A percentile compares a stretch with the other conserved stretches of the same genome.
These are phyloP conservation scores for Pampus argenteus DNA, from an alignment of 2,797 vertebrate genomes.

Conservation along the genomic window DNA sequence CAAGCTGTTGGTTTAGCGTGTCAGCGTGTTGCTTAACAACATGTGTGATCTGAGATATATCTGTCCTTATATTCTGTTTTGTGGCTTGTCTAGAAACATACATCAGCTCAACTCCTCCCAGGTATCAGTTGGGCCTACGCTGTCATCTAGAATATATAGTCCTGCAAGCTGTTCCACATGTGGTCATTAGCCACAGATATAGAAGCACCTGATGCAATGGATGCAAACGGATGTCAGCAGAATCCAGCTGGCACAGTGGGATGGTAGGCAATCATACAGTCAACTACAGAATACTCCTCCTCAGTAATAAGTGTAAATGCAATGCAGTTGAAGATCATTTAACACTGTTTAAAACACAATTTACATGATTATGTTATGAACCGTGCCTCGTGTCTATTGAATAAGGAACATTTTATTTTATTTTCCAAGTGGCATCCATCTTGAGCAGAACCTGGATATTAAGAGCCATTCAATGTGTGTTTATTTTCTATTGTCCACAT, in stretches of 20 bases:
- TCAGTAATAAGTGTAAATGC: background rate
- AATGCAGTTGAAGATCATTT: background rate
- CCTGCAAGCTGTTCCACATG: background rate
- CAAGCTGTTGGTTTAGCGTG: background rate
- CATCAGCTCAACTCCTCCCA: constrained; percentile 7
- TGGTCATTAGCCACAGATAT: constrained; percentile 3
- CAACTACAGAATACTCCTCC: background rate
- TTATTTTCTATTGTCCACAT: background rate
- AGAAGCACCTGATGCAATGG: constrained; percentile 15
- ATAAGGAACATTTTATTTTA: background rate
- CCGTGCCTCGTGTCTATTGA: background rate
- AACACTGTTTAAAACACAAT: background rate
- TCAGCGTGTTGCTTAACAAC: background rate
- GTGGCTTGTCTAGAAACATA: constrained; percentile 6
- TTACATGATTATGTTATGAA: background rate
- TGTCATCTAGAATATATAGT: constrained; percentile 7
- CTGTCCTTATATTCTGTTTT: background rate
- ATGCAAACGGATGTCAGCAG: constrained; percentile 3
- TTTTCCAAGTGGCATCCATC: background rate
- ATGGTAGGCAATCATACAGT: background rate
- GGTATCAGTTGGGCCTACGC: background rate
- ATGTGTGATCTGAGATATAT: background rate
- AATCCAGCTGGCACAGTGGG: background rate
- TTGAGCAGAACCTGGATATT: background rate
- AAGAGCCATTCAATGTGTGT: background rate